These are phyloP conservation scores for Harpalus rufipes DNA, from an alignment of 2,888 invertebrate species.

Conservation along the genomic window DNA sequence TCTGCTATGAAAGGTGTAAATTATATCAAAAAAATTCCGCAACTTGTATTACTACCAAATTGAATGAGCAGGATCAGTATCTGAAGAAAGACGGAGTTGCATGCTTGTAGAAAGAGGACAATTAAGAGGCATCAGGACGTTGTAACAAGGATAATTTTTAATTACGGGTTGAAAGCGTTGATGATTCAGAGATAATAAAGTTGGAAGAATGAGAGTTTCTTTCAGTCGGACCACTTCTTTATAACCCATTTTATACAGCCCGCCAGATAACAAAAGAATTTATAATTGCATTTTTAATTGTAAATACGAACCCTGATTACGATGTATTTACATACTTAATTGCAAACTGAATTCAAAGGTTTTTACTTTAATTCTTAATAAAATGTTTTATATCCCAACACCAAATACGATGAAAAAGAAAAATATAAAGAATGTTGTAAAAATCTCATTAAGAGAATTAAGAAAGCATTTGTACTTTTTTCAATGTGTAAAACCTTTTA, in stretches of 20 bases:
- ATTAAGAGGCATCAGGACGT: slow-evolving; percentile 51
- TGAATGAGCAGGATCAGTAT: not conserved
- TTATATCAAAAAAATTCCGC: not conserved
- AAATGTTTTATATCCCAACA: slow-evolving; percentile 27
- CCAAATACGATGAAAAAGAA: not conserved
- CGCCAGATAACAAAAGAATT: slow-evolving; percentile 63
- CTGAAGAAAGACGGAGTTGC: not conserved
- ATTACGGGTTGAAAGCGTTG: slow-evolving; percentile 63
- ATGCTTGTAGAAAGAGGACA: slow-evolving; percentile 22
- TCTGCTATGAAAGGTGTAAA: not conserved
- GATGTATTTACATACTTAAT: slow-evolving; percentile 65
- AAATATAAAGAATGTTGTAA: not conserved
- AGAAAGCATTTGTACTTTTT: not conserved
- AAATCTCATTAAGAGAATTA: not conserved
- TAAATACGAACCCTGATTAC: slow-evolving; percentile 64
- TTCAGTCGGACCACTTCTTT: slow-evolving; percentile 36
- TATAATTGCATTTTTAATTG: slow-evolving; percentile 65
- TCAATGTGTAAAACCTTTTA: not conserved
- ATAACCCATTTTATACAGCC: slow-evolving; percentile 41
- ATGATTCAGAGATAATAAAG: slow-evolving; percentile 65
- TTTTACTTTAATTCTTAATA: slow-evolving; percentile 56
- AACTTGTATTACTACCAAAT: not conserved
- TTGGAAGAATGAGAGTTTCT: slow-evolving; percentile 61
- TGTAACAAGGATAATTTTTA: slow-evolving; percentile 65
- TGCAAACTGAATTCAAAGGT: slow-evolving; percentile 59